Conservation (phyloP, 2,888 invertebrate species). For the Amorpha juglandis region DNA sequence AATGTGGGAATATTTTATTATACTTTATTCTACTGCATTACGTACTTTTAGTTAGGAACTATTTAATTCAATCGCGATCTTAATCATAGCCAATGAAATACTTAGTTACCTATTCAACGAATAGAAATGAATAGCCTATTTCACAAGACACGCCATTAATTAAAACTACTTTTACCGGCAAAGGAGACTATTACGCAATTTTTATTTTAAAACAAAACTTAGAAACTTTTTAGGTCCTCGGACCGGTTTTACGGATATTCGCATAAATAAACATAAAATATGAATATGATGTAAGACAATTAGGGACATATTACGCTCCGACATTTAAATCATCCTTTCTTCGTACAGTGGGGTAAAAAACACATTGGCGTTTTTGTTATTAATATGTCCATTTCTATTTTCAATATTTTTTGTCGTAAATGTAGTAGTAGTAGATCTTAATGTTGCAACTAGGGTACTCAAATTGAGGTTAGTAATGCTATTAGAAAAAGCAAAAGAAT, state of each 20-base stretch:
- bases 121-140: constrained; percentile 12
- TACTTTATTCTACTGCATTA: not conserved
- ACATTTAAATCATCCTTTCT: no score
- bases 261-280: not conserved
- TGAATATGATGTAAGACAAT: not conserved
- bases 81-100: not conserved
- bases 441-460: no score
- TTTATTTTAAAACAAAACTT: not conserved
- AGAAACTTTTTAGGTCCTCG: constrained; percentile 7
- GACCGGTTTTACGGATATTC: constrained; percentile 2
- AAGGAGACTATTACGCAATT: constrained; percentile 7
- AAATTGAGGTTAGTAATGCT: no score
- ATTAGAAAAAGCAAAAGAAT: no score
- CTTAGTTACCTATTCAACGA: not conserved
- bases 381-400: no score
- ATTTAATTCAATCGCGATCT: not conserved
- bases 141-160: constrained; percentile 2
- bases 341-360: not conserved
- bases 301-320: not conserved
- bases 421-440: no score
- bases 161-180: constrained; percentile 11
- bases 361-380: not conserved
- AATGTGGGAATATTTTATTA: not conserved
- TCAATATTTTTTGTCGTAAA: no score
- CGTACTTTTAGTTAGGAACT: not conserved